Evolutionary conservation across 53 echinoderm and acorn worm genomes (phyloP).

Genomic region (Antedon mediterranea): DNA sequence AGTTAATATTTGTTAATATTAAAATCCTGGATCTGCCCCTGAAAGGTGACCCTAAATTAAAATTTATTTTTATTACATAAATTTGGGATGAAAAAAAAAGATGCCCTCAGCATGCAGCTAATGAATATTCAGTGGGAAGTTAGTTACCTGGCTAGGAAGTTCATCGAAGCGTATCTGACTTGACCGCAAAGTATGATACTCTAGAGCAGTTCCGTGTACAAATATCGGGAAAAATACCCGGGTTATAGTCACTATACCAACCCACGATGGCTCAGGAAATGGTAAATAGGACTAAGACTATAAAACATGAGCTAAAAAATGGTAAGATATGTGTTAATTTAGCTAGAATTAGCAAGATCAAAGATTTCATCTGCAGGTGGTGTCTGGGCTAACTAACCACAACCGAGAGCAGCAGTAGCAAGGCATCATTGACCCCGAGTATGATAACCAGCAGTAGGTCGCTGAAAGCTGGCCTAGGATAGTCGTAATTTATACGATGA

Average conservation of each 20-base stretch:
- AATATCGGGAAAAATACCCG: not conserved
- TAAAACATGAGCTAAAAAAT: slow-evolving; percentile 14
- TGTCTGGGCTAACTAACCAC: not conserved
- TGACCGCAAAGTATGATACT: not conserved
- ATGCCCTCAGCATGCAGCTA: too few relatives aligned
- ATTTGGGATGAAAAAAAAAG: too few relatives aligned
- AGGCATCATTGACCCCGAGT: not conserved
- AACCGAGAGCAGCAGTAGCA: not conserved
- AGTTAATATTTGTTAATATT: too few relatives aligned
- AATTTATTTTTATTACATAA: too few relatives aligned
- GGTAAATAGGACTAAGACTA: slow-evolving; percentile 7
- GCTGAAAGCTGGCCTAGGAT: too few relatives aligned
- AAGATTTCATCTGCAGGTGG: not conserved
- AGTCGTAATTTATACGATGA: too few relatives aligned
- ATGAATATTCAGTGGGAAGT: too few relatives aligned
- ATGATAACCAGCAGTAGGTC: too few relatives aligned
- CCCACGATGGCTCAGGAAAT: slow-evolving; percentile 3
- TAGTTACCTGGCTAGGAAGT: too few relatives aligned
- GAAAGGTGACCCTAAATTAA: too few relatives aligned
- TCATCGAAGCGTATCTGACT: too few relatives aligned
- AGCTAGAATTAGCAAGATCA: not conserved
- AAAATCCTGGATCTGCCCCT: too few relatives aligned
- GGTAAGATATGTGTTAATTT: not conserved
- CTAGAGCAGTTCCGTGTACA: not conserved
- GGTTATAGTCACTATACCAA: not conserved